Evolutionary conservation across 2,888 invertebrate genomes (phyloP).

Genomic region (Prosopocoilus inquinatus): DNA sequence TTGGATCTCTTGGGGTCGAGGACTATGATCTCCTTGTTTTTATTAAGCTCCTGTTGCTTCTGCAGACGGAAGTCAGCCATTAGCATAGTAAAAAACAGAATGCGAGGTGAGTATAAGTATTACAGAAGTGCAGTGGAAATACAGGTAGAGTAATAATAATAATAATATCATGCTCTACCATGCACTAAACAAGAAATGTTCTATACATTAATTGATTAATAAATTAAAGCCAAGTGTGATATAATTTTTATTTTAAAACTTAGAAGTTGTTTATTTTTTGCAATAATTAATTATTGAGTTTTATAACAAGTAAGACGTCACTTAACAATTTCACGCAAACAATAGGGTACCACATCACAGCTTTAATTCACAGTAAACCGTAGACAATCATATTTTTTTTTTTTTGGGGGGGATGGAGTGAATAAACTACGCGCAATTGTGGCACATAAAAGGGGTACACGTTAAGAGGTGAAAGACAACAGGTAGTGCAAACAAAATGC

Average conservation of each 20-base stretch:
- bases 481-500: slow-evolving; percentile 28
- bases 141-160: slow-evolving; percentile 8
- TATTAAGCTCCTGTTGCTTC: slow-evolving; percentile 82
- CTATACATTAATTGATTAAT: not conserved
- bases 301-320: too few relatives aligned
- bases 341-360: too few relatives aligned
- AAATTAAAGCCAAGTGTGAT: not conserved
- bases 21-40: slow-evolving; percentile 90
- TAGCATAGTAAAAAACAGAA: not conserved
- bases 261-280: too few relatives aligned
- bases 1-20: slow-evolving; percentile 97
- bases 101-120: slow-evolving; percentile 5
- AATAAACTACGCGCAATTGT: too few relatives aligned
- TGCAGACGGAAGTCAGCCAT: slow-evolving; percentile 37
- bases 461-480: slow-evolving; percentile 10
- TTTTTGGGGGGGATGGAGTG: too few relatives aligned
- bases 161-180: slow-evolving; percentile 13
- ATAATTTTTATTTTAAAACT: too few relatives aligned
- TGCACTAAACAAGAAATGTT: slow-evolving; percentile 2
- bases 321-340: too few relatives aligned
- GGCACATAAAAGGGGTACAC: not conserved
- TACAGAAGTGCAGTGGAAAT: slow-evolving; percentile 3
- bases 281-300: too few relatives aligned
- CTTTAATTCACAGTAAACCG: too few relatives aligned
- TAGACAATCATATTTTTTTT: too few relatives aligned